phyloP scores from a whole-genome alignment of 2,888 invertebrate genomes.

The Lasioglossum calceatum region DNA sequence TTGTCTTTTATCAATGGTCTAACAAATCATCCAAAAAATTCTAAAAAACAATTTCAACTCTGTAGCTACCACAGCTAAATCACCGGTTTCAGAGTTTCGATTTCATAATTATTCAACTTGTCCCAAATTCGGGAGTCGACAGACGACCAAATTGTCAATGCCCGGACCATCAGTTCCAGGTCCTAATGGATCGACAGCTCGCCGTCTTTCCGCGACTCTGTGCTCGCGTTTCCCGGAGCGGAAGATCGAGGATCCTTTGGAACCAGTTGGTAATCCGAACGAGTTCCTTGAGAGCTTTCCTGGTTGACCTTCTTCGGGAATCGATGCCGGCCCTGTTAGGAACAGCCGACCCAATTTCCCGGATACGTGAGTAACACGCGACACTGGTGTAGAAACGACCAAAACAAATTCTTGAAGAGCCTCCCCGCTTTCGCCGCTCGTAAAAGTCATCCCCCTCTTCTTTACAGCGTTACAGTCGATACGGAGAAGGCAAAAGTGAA shows the following conservation, averaged over 20 bases:
- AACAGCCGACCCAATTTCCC: slow-evolving; percentile 54
- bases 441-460: not conserved
- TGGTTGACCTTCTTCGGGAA: slow-evolving; percentile 56
- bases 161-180: not conserved
- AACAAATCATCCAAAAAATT: not conserved
- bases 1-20: not conserved
- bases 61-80: too few species aligned
- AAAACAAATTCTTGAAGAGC: slow-evolving; percentile 44
- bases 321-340: slow-evolving; percentile 59
- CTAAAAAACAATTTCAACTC: not conserved
- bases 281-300: slow-evolving; percentile 52
- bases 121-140: not conserved
- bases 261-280: slow-evolving; percentile 25
- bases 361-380: slow-evolving; percentile 48
- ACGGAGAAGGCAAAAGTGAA: not conserved
- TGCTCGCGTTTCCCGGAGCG: not conserved
- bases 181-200: not conserved
- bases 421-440: not conserved
- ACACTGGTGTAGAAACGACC: slow-evolving; percentile 22
- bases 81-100: too few species aligned
- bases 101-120: not conserved
- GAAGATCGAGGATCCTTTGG: slow-evolving; percentile 7
- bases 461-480: not conserved
- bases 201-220: not conserved
- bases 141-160: not conserved